phyloP scores from a whole-genome alignment of 2,888 invertebrate genomes.

The Drosophila niveifrons region DNA sequence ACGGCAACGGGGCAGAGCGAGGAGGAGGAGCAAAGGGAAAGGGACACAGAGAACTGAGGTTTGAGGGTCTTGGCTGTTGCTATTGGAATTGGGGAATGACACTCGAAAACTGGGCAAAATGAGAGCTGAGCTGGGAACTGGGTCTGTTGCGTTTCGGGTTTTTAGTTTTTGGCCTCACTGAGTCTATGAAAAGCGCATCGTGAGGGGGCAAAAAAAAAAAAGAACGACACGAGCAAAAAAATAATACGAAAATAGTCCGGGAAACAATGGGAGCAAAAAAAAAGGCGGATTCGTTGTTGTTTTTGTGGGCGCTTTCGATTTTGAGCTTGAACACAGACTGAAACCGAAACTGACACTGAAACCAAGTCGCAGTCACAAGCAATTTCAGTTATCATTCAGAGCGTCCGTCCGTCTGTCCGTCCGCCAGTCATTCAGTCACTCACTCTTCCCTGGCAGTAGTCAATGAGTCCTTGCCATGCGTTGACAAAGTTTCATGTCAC shows the following conservation, averaged over 20 bases:
- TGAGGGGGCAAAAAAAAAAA: not conserved
- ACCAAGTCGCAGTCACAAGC: constrained; percentile 41
- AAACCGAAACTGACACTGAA: constrained; percentile 41
- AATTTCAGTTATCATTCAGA: constrained; percentile 52
- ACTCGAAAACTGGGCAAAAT: constrained; percentile 6
- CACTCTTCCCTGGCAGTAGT: not conserved
- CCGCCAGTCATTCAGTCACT: constrained; percentile 11
- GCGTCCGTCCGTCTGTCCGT: constrained; percentile 12
- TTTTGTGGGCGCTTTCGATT: constrained; percentile 6
- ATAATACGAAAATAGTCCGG: not conserved
- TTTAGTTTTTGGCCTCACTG: constrained; percentile 13
- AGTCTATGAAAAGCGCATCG: constrained; percentile 49
- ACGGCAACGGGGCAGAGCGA: not conserved
- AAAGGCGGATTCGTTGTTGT: not conserved
- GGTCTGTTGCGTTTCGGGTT: constrained; percentile 14
- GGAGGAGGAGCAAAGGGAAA: not conserved
- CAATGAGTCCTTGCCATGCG: constrained; percentile 30
- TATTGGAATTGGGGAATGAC: constrained; percentile 15
- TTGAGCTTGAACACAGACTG: constrained; percentile 14
- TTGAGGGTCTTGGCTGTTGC: not conserved
- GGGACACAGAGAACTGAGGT: constrained; percentile 1
- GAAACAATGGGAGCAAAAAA: constrained; percentile 1
- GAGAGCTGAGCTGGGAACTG: constrained; percentile 8
- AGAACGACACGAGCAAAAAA: not conserved
- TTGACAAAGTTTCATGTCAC: constrained; percentile 57